phyloP scores from a whole-genome alignment of 2,113 vertebrate species.

The Axis porcinus region DNA sequence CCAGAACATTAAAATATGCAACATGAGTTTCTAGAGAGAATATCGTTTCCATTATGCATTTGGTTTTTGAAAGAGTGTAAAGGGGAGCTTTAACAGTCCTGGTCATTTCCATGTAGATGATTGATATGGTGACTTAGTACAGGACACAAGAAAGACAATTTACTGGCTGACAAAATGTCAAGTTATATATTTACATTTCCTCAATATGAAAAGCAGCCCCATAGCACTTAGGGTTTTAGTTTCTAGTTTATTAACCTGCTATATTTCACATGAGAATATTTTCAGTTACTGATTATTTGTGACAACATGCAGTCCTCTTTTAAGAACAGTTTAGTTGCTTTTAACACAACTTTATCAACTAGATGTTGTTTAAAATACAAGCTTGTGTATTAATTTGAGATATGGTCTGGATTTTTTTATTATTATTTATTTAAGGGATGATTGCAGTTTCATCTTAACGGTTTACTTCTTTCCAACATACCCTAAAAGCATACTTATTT shows the following conservation, averaged over 20 bases:
- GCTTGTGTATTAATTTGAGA: not conserved
- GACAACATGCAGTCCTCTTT: not conserved
- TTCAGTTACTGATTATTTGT: conserved; percentile 35
- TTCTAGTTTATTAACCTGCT: conserved; percentile 45
- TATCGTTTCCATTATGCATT: not conserved
- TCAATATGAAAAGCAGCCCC: conserved; percentile 42
- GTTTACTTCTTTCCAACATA: conserved; percentile 62
- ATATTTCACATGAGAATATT: conserved; percentile 18
- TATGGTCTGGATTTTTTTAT: conserved; percentile 25
- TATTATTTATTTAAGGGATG: conserved; percentile 68
- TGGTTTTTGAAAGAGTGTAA: conserved; percentile 8
- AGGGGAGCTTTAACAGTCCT: not conserved
- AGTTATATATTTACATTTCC: conserved; percentile 47
- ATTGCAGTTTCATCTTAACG: conserved; percentile 27
- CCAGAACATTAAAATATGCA: conserved; percentile 39
- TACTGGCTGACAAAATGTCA: conserved; percentile 53
- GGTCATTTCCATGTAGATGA: conserved; percentile 9
- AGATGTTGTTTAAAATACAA: conserved; percentile 54
- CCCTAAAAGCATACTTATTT: conserved; percentile 71
- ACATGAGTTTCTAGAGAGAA: conserved; percentile 14
- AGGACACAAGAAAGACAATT: conserved; percentile 34
- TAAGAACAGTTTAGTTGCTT: not conserved
- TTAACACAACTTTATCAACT: not conserved
- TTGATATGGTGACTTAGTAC: conserved; percentile 49
- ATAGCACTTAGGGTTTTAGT: conserved; percentile 12